Evolutionary conservation across 1,140 invertebrate genomes (phyloP).

Genomic region (Chironomus striatipennis): DNA sequence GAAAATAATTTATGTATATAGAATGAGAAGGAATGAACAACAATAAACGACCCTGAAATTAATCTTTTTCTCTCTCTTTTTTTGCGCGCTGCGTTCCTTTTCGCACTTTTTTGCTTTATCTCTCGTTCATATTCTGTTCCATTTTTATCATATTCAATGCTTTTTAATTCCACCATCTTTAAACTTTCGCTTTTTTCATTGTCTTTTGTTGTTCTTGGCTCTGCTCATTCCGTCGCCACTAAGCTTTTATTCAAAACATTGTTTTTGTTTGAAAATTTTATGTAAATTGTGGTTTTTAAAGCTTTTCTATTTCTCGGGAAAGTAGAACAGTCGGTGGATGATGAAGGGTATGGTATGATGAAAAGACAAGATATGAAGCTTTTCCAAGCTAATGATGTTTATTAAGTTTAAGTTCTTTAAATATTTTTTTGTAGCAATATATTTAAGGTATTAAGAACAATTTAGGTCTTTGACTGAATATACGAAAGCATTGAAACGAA

Average conservation of each 20-base stretch:
- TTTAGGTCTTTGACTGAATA: too few relatives aligned
- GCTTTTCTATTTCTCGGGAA: background rate
- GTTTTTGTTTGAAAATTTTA: background rate
- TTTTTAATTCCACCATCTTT: conserved; percentile 7
- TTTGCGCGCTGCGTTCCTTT: background rate
- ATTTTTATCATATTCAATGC: conserved; percentile 4
- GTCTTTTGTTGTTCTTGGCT: background rate
- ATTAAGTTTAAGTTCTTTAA: background rate
- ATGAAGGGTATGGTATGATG: background rate
- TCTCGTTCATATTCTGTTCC: background rate
- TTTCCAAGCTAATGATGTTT: background rate
- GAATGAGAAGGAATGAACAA: conserved; percentile 4
- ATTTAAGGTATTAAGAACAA: too few relatives aligned
- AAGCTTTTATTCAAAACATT: too few relatives aligned
- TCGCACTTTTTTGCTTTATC: background rate
- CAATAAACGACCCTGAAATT: background rate
- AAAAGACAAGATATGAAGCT: background rate
- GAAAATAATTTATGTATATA: conserved; percentile 10
- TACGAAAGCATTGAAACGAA: too few relatives aligned
- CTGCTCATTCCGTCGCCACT: background rate
- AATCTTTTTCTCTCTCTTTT: background rate
- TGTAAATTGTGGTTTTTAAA: conserved; percentile 3
- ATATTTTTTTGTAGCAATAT: background rate
- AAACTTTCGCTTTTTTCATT: background rate
- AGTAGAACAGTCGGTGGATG: too few relatives aligned